These are phyloP conservation scores for Sibirionetta formosa DNA, from an alignment of 2,797 vertebrate species.

Conservation along the genomic window DNA sequence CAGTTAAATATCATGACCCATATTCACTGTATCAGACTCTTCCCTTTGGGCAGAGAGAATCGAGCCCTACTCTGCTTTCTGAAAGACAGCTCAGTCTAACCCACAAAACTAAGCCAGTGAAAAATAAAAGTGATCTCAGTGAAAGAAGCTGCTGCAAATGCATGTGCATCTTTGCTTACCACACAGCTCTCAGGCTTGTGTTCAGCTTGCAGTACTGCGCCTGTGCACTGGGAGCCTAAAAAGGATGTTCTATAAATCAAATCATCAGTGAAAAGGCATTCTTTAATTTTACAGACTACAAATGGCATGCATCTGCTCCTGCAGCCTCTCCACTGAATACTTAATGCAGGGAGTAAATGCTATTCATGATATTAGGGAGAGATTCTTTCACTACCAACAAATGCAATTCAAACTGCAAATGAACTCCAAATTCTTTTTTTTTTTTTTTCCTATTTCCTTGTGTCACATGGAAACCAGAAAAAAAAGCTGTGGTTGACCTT, in stretches of 20 bases:
- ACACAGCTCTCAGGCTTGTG: fast-evolving
- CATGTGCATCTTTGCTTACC: not conserved
- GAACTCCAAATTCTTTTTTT: not conserved
- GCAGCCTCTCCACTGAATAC: not conserved
- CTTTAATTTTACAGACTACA: not conserved
- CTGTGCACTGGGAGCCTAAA: not conserved
- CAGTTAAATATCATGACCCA: not conserved
- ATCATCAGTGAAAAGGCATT: not conserved
- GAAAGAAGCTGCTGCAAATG: not conserved
- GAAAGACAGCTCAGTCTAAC: not conserved
- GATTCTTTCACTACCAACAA: not conserved
- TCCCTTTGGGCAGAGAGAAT: not conserved
- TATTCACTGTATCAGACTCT: not conserved
- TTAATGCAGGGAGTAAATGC: not conserved
- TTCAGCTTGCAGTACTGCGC: not conserved
- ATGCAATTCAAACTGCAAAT: not conserved
- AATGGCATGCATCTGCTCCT: not conserved
- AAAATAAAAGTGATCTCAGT: not conserved
- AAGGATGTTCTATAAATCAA: not conserved
- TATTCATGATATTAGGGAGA: not conserved
- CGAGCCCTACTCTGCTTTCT: not conserved
- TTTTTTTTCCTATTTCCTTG: not conserved
- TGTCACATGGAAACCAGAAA: not conserved
- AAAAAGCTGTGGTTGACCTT: not conserved
- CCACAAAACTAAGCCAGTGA: not conserved